A percentile compares a stretch with the other conserved stretches of the same genome.
Conservation (phyloP, 2,888 invertebrate genomes). For the Tiliacea aurago region DNA sequence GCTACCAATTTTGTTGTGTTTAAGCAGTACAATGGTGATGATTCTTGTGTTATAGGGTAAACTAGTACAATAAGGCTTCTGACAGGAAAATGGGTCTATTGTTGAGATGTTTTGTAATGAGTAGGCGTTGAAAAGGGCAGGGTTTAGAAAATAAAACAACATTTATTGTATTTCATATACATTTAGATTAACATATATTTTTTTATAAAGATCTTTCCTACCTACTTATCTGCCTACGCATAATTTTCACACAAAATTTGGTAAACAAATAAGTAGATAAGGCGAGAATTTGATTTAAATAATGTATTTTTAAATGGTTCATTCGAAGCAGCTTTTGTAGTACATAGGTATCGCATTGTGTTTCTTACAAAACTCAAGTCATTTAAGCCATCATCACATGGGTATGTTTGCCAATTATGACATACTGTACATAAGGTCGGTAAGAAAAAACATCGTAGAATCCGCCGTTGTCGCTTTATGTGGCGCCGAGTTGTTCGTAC, state of each 20-base stretch:
- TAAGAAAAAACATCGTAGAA: neutral
- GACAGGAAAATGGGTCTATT: neutral
- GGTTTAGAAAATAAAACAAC: neutral
- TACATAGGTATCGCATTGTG: neutral
- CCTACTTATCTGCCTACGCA: neutral
- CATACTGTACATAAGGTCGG: neutral
- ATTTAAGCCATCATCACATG: neutral
- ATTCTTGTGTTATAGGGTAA: neutral
- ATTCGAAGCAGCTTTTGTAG: neutral
- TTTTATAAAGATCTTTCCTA: neutral
- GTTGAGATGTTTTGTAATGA: neutral
- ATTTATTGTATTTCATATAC: neutral
- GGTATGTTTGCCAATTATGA: neutral
- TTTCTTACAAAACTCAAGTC: neutral
- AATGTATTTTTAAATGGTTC: neutral
- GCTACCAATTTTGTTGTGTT: neutral
- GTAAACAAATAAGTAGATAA: neutral
- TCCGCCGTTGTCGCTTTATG: slow-evolving; percentile 61
- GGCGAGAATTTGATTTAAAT: neutral
- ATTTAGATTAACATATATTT: neutral
- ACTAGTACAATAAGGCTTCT: neutral
- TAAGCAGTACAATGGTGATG: neutral
- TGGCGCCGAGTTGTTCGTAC: slow-evolving; percentile 85
- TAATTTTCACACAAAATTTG: neutral
- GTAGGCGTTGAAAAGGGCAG: neutral